A percentile compares a stretch with the other conserved stretches of the same genome.
Conservation (phyloP, 1,140 invertebrate genomes). For the Carposina sasakii region DNA sequence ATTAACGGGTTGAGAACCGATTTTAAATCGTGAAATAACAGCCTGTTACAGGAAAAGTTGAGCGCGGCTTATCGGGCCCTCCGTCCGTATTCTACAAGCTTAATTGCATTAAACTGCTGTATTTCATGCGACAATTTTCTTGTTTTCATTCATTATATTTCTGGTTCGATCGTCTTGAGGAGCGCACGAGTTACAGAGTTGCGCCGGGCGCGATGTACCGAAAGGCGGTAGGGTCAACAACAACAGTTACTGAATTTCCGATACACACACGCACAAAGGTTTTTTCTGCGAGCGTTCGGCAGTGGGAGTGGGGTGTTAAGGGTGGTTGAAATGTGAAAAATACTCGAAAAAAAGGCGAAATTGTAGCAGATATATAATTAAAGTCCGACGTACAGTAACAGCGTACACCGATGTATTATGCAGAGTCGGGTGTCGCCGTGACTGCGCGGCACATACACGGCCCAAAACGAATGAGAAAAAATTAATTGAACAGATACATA, state of each 20-base stretch:
- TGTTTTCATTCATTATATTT: slow-evolving; percentile 29
- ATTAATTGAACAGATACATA: slow-evolving; percentile 49
- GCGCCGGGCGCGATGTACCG: background rate
- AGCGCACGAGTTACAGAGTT: background rate
- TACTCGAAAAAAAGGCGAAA: slow-evolving; percentile 72
- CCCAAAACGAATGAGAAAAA: slow-evolving; percentile 41
- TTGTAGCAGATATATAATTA: slow-evolving; percentile 73
- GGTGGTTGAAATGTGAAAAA: slow-evolving; percentile 69
- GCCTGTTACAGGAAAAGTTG: slow-evolving; percentile 69
- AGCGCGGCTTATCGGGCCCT: slow-evolving; percentile 60
- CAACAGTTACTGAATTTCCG: background rate
- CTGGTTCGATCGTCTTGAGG: slow-evolving; percentile 10
- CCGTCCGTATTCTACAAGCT: slow-evolving; percentile 51
- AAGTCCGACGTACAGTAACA: slow-evolving; percentile 64
- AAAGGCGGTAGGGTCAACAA: slow-evolving; percentile 9
- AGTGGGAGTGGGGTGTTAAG: slow-evolving; percentile 32
- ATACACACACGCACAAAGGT: slow-evolving; percentile 46
- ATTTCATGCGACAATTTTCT: slow-evolving; percentile 36
- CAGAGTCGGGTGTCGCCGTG: slow-evolving; percentile 51
- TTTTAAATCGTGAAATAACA: slow-evolving; percentile 71
- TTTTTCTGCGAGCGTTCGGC: slow-evolving; percentile 55
- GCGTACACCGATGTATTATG: slow-evolving; percentile 65
- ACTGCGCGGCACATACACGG: slow-evolving; percentile 41
- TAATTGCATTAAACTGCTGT: slow-evolving; percentile 63
- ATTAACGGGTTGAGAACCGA: slow-evolving; percentile 74